A percentile compares a stretch with the other conserved stretches of the same genome.
These are phyloP conservation scores for Eristalis arbustorum DNA, from an alignment of 2,888 invertebrate species.

Conservation along the genomic window DNA sequence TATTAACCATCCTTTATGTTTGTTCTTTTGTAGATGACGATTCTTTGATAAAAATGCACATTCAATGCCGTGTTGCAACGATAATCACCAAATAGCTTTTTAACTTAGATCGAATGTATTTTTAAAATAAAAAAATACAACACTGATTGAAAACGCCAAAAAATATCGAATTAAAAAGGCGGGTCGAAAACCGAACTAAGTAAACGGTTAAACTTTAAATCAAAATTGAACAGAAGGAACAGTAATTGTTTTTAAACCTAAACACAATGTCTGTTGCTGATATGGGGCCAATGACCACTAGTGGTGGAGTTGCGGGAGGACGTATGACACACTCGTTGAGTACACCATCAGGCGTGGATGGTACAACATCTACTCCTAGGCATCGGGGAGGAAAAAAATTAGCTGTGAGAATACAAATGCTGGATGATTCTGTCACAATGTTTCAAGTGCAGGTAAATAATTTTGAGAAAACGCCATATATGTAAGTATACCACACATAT, in stretches of 20 bases:
- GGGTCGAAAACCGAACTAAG: slow-evolving; percentile 1
- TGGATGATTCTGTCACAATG: slow-evolving; percentile 93
- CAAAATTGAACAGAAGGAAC: neutral
- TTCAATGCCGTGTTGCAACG: slow-evolving; percentile 26
- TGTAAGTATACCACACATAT: no score
- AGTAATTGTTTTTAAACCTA: neutral
- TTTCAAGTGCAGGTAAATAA: slow-evolving; percentile 93
- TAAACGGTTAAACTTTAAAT: neutral
- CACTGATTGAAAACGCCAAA: neutral
- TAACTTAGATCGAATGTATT: slow-evolving; percentile 11
- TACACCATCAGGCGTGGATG: slow-evolving; percentile 91
- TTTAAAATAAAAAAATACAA: neutral
- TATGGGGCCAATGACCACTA: slow-evolving; percentile 76
- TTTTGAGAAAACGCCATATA: neutral
- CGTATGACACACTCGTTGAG: slow-evolving; percentile 92
- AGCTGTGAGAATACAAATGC: slow-evolving; percentile 92
- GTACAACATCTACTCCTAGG: slow-evolving; percentile 85
- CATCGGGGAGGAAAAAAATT: slow-evolving; percentile 95
- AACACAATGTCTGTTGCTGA: slow-evolving; percentile 78
- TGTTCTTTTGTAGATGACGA: slow-evolving; percentile 11
- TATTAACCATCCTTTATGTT: neutral
- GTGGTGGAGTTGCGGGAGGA: slow-evolving; percentile 77
- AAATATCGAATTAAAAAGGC: neutral
- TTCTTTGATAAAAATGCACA: slow-evolving; percentile 25
- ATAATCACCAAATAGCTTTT: slow-evolving; percentile 25